A percentile compares a stretch with the other conserved stretches of the same genome.
phyloP scores from a whole-genome alignment of 2,888 invertebrate genomes.

The Callosobruchus maculatus region DNA sequence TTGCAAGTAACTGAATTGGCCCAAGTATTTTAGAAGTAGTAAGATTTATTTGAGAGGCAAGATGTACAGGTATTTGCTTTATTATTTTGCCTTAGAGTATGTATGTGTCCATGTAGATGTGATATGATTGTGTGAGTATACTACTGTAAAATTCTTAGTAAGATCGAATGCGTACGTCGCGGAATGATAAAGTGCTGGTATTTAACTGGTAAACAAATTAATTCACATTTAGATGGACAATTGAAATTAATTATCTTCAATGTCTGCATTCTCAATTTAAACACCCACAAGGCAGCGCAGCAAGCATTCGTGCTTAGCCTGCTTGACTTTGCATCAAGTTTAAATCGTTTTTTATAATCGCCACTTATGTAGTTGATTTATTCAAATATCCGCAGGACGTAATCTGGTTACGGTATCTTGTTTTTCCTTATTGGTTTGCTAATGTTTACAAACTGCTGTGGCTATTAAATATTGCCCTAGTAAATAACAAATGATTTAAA shows the following conservation, averaged over 20 bases:
- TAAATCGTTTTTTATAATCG: not conserved
- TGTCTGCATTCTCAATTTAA: not conserved
- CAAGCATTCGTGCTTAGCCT: not conserved
- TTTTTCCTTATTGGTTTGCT: not conserved
- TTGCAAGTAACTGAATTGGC: too few species aligned
- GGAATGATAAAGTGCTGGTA: not conserved
- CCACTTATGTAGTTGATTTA: not conserved
- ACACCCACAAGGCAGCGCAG: not conserved
- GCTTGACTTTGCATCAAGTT: not conserved
- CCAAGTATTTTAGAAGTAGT: too few species aligned
- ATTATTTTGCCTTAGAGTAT: too few species aligned
- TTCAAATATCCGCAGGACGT: not conserved
- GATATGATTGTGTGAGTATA: too few species aligned
- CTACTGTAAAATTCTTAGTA: not conserved
- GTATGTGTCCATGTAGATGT: too few species aligned
- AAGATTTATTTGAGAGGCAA: too few species aligned
- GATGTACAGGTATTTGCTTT: too few species aligned
- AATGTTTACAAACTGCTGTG: not conserved
- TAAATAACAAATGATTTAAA: not conserved
- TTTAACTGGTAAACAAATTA: not conserved
- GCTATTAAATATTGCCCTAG: not conserved
- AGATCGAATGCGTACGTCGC: not conserved
- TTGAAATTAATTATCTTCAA: not conserved
- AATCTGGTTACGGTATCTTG: not conserved
- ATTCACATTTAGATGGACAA: not conserved